These are phyloP conservation scores for Hermatobates lingyangjiaoensis DNA, from an alignment of 1,140 invertebrate species.

Conservation along the genomic window DNA sequence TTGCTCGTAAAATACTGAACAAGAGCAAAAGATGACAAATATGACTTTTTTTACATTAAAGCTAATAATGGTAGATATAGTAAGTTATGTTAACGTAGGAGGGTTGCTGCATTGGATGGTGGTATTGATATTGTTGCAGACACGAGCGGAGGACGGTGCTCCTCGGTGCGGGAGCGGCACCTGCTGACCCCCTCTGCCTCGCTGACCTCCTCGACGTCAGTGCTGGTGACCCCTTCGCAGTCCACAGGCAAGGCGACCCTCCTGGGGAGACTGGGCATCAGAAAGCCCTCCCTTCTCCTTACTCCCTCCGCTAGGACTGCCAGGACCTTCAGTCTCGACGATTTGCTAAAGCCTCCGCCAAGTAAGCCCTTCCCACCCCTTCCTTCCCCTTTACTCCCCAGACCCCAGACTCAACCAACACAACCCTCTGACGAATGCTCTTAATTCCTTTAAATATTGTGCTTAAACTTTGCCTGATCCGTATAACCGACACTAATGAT, in stretches of 20 bases:
- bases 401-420: background rate
- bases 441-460: too few relatives aligned
- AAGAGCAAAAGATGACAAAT: too few relatives aligned
- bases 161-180: background rate
- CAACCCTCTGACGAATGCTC: too few relatives aligned
- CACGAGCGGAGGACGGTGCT: background rate
- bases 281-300: constrained; percentile 56
- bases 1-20: too few relatives aligned
- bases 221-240: constrained; percentile 15
- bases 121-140: too few relatives aligned
- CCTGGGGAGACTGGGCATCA: constrained; percentile 53
- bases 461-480: too few relatives aligned
- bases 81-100: too few relatives aligned
- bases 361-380: constrained; percentile 31
- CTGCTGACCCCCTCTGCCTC: background rate
- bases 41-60: too few relatives aligned
- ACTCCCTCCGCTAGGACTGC: constrained; percentile 30
- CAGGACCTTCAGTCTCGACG: constrained; percentile 61
- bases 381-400: background rate
- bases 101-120: too few relatives aligned
- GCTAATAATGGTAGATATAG: too few relatives aligned
- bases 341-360: constrained; percentile 53
- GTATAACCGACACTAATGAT: too few relatives aligned
- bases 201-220: background rate
- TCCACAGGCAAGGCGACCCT: constrained; percentile 33